Evolutionary conservation across 1,140 invertebrate species (phyloP), one percentile per base, ranked within the genome.

Genomic region (Plutomurus gul): DNA sequence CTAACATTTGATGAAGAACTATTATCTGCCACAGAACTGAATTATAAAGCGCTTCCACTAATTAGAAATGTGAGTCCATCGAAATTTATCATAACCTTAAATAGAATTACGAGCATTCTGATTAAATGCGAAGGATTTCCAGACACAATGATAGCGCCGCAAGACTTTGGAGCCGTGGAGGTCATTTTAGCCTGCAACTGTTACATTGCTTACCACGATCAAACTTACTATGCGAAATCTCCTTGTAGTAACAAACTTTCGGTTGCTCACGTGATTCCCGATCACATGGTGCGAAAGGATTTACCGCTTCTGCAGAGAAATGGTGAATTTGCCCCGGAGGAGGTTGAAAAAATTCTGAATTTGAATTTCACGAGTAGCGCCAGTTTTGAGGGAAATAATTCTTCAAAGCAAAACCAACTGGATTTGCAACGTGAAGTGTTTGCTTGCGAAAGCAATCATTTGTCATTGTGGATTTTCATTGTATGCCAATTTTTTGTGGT

Each of bases 91-190:
- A 51, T 81, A 0, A 77, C 76, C 7, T 11, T 76, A 4, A 81
- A 81, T 37, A 8, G 33, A 37, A 51, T 81, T 0, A 78, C 76
- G 7, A 75, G 39, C 25, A 47, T 81, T n/a, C 33, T 81, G 4
- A 47, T 81, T 16, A 81, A 78, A 78, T 81, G 80, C n/a, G 76
- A 75, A n/a, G 80, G 80, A 22, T 25, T 47, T 33, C 49, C 60
- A 0, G 80, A 81, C 20, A 43, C 71, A 73, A 76, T 81, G 76
- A 75, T 81, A 22, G 51, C 72, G 13, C 73, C 56, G 4, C 80
- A 81, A 46, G 47, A 78, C 11, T 81, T 40, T n/a, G 80, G 80
- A 13, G 73, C 72, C 1, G 60, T 78, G 3, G 80, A 81, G 46
- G 56, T 81, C 18, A 76, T 60, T 7, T 36, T 81, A 13, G 46